phyloP scores from a whole-genome alignment of 2,113 vertebrate genomes.

The Equus quagga region DNA sequence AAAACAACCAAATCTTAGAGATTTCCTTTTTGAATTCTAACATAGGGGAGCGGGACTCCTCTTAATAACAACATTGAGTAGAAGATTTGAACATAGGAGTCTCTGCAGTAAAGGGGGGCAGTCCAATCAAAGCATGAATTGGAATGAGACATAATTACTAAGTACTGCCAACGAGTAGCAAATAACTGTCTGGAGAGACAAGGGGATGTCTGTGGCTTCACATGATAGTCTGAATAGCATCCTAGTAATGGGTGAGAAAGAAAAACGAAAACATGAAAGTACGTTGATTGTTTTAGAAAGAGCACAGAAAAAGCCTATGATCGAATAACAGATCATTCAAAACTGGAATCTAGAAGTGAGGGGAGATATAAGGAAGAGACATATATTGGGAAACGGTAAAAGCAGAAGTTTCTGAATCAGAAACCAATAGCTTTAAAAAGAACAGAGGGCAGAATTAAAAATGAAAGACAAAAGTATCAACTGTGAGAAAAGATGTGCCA shows the following conservation, averaged over 20 bases:
- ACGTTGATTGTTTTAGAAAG: neutral
- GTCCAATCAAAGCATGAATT: neutral
- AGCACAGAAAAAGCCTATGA: neutral
- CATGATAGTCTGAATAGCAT: neutral
- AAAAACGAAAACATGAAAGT: neutral
- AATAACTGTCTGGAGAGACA: neutral
- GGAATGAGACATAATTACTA: neutral
- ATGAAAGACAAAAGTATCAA: neutral
- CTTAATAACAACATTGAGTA: neutral
- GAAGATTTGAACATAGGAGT: neutral
- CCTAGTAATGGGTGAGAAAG: neutral
- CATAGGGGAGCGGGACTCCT: neutral
- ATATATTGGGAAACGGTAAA: neutral
- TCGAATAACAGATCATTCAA: neutral
- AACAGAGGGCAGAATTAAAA: neutral
- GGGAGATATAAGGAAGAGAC: neutral
- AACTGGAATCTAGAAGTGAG: neutral
- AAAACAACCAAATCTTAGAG: neutral
- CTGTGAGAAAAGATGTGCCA: accelerated
- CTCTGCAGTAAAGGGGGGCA: neutral
- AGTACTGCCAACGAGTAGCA: neutral
- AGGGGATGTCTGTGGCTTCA: neutral
- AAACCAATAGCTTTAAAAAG: neutral
- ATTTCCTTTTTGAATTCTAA: neutral
- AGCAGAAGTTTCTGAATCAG: neutral